phyloP scores from a whole-genome alignment of 2,888 invertebrate genomes.

The Philopedon plagiatum region DNA sequence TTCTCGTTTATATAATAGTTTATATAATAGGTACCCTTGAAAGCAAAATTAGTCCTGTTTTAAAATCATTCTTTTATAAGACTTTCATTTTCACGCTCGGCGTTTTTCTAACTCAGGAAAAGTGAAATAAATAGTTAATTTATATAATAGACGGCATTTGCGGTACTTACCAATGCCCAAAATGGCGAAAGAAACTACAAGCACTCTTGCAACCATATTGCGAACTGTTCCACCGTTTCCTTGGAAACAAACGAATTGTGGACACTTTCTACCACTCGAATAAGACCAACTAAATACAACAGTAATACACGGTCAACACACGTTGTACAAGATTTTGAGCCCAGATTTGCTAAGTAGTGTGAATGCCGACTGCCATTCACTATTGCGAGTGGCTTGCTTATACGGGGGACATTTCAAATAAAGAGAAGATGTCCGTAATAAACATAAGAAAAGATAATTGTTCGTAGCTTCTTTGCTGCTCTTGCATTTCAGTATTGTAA shows the following conservation, averaged over 20 bases:
- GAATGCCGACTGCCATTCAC: constrained; percentile 36
- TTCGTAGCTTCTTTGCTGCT: too few species aligned
- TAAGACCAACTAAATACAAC: constrained; percentile 41
- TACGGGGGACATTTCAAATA: constrained; percentile 18
- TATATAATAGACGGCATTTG: background rate
- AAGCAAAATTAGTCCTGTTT: too few species aligned
- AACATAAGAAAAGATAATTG: too few species aligned
- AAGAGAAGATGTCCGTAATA: background rate
- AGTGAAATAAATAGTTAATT: background rate
- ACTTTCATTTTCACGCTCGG: background rate
- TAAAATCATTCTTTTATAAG: background rate
- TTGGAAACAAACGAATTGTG: constrained; percentile 39
- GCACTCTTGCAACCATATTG: constrained; percentile 44
- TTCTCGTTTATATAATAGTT: too few species aligned
- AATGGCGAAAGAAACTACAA: constrained; percentile 40
- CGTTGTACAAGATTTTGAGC: constrained; percentile 38
- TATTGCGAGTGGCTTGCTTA: background rate
- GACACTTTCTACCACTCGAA: constrained; percentile 47
- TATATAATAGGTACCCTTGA: too few species aligned
- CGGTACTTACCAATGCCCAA: constrained; percentile 44
- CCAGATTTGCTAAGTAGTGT: constrained; percentile 18
- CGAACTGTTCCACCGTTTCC: constrained; percentile 40
- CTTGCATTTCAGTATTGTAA: too few species aligned
- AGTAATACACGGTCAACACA: constrained; percentile 43
- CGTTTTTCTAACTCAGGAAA: background rate